Conservation (phyloP, 2,113 vertebrate genomes). For the Cryptoleucopteryx plumbea region DNA sequence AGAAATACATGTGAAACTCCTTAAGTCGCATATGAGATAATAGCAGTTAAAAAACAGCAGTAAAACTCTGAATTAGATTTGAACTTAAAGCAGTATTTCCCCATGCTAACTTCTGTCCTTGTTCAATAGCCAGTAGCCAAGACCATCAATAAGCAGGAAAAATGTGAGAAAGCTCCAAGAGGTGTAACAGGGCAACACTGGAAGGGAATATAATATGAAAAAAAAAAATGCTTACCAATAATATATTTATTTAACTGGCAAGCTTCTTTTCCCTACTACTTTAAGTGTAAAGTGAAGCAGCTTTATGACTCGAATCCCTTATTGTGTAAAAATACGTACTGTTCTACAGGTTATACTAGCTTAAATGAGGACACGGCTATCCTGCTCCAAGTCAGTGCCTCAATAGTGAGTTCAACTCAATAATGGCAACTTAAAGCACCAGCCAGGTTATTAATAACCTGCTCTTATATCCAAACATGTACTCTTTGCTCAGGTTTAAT, state of each 20-base stretch:
- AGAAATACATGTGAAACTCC: background rate
- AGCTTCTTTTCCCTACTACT: background rate
- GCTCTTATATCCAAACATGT: background rate
- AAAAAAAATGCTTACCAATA: accelerated
- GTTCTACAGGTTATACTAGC: background rate
- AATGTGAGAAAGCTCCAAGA: background rate
- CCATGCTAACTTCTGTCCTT: background rate
- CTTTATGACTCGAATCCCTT: background rate
- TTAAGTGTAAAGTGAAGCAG: background rate
- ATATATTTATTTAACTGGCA: background rate
- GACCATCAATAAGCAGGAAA: background rate
- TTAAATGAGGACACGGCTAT: background rate
- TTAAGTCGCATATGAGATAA: background rate
- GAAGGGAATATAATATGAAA: background rate
- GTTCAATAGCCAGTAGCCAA: background rate
- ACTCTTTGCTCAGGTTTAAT: background rate
- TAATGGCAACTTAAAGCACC: background rate
- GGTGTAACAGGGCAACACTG: background rate
- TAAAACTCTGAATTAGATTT: background rate
- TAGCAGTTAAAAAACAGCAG: background rate
- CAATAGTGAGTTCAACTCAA: background rate
- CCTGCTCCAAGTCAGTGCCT: background rate
- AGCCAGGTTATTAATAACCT: background rate
- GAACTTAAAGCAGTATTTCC: background rate
- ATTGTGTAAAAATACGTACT: background rate